Evolutionary conservation across 2,888 invertebrate genomes (phyloP).

Genomic region (Carpatolechia fugitivella): DNA sequence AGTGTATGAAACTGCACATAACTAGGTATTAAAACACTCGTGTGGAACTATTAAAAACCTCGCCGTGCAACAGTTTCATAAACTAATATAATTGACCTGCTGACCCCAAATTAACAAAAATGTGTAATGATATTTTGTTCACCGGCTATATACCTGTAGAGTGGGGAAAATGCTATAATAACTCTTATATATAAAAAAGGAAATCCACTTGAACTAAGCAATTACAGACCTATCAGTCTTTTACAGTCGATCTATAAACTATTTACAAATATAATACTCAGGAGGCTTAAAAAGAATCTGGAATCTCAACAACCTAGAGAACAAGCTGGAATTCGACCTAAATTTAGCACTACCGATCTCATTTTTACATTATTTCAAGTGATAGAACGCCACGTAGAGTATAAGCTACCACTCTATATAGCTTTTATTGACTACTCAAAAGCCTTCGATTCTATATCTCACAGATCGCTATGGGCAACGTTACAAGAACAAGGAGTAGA

Average conservation of each 20-base stretch:
- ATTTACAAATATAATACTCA: neutral
- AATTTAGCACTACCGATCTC: neutral
- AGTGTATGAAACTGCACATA: no score
- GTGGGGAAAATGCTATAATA: neutral
- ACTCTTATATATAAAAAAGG: slow-evolving; percentile 1
- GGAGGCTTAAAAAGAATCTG: neutral
- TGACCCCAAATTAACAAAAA: neutral
- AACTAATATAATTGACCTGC: neutral
- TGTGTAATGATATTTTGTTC: neutral
- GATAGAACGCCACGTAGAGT: neutral
- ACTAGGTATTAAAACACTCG: no score
- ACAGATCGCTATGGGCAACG: neutral
- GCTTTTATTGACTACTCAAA: slow-evolving; percentile 22
- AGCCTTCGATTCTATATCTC: slow-evolving; percentile 22
- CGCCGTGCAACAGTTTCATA: no score
- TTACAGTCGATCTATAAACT: neutral
- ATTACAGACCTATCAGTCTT: neutral
- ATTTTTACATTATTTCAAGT: neutral
- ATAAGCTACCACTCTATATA: neutral
- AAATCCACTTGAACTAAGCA: neutral
- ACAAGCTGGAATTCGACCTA: slow-evolving; percentile 23
- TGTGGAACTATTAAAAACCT: no score
- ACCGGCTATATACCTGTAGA: neutral
- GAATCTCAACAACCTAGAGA: slow-evolving; percentile 17
- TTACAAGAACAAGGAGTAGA: neutral